Evolutionary conservation across 37 sponge, comb jelly and placozoan species (phyloP).

Genomic region (Axinella damicornis): DNA sequence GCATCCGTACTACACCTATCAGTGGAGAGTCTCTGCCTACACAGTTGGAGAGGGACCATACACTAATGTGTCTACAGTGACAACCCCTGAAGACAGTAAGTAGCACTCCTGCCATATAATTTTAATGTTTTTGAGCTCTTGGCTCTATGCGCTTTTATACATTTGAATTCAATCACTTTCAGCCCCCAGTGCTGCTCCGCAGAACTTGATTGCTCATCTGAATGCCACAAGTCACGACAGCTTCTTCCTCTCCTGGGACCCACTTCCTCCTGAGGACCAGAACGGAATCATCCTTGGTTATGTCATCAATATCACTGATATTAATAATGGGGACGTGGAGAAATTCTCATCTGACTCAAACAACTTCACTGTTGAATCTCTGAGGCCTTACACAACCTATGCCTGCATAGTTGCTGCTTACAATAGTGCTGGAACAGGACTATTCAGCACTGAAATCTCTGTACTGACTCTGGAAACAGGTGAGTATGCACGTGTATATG

Average conservation of each 20-base stretch:
- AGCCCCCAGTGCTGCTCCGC: too few relatives aligned
- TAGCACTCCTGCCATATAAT: not conserved
- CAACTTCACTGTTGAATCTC: not conserved
- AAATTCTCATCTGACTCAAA: not conserved
- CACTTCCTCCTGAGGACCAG: slow-evolving; percentile 13
- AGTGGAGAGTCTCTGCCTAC: slow-evolving; percentile 8
- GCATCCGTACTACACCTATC: slow-evolving; percentile 14
- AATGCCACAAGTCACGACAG: not conserved
- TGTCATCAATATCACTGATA: slow-evolving; percentile 3
- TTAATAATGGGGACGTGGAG: not conserved
- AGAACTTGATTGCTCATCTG: too few relatives aligned
- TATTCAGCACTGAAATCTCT: slow-evolving; percentile 16
- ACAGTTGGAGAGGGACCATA: slow-evolving; percentile 33
- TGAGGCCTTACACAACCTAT: slow-evolving; percentile 40
- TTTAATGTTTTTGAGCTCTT: too few relatives aligned
- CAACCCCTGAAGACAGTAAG: slow-evolving; percentile 5
- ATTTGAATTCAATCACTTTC: too few relatives aligned
- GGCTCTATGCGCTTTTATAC: too few relatives aligned
- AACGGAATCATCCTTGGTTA: slow-evolving; percentile 42
- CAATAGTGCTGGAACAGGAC: slow-evolving; percentile 29
- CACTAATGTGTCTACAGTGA: not conserved
- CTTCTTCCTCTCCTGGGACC: slow-evolving; percentile 5
- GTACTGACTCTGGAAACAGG: too few relatives aligned
- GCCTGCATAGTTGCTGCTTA: slow-evolving; percentile 34
- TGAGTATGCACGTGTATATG: too few relatives aligned